Evolutionary conservation across 2,888 invertebrate species (phyloP), one percentile per base, ranked within the genome.

Genomic region (Cataglyphis cursor): DNA sequence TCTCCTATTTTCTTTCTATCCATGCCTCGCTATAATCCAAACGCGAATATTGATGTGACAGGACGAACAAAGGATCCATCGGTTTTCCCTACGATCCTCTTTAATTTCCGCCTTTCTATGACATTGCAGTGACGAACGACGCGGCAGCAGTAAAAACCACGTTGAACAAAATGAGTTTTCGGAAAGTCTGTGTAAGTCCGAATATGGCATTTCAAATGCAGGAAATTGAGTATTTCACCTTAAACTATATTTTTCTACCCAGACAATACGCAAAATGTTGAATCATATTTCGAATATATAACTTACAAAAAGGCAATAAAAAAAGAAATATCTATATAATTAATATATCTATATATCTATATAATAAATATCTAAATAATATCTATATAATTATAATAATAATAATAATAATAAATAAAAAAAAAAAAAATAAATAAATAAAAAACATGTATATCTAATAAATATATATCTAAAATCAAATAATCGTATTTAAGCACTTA

Each of bases 51-150:
- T 83, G 90, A 83, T 76, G 41, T 57, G 64, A 65, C 59, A 31
- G 70, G 41, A 28, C 75, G 83, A 83, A 91, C 90, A 92, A 92
- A 91, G 87, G 88, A 89, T 75, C 87, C 86, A 88, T 90, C 86
- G 92, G 90, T 90, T 91, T 90, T 85, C 89, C 83, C 87, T 85
- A 88, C 85, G 84, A 82, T 81, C 75, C 88, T 87, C 87, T 92
- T 91, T 92, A 91, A 92, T 91, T 90, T 90, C 90, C 91, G 90
- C 85, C 86, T 73, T 74, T 74, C 62, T 68, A 24, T 74, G 65
- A 57, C 57, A 15, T 21, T 10, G 41, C 57, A 18, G 18, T 57
- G 68, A 51, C 74, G 48, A 68, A 61, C 31, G 48, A 64, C 24
- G 57, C 35, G 38, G 15, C 70, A 62, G 48, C 18, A 10, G 57